These are phyloP conservation scores for Sylvilagus floridanus DNA, from an alignment of 2,797 vertebrate genomes.

Conservation along the genomic window DNA sequence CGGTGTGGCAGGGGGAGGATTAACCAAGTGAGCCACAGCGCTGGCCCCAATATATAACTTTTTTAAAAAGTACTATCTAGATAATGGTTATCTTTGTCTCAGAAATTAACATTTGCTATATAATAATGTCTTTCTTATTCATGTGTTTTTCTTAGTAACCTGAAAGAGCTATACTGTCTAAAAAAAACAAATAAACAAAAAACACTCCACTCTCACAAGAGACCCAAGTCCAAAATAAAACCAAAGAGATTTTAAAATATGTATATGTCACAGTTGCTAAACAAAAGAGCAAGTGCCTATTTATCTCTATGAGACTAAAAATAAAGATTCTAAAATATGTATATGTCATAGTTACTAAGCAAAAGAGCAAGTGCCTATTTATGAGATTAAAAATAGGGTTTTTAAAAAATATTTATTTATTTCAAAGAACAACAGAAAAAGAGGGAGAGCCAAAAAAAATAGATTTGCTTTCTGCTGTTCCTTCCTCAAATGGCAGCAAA, in stretches of 20 bases:
- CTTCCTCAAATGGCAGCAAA: too few relatives aligned
- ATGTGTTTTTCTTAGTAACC: background rate
- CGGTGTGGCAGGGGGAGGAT: too few relatives aligned
- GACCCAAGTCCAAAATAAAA: background rate
- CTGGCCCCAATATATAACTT: background rate
- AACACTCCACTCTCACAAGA: background rate
- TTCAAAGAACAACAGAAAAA: too few relatives aligned
- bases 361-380: background rate
- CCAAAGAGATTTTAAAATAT: background rate
- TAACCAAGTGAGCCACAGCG: too few relatives aligned
- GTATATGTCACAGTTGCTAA: background rate
- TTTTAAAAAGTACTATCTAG: background rate
- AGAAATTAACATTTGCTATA: constrained; percentile 13
- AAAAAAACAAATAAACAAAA: background rate
- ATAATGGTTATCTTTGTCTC: background rate
- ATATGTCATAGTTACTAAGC: background rate
- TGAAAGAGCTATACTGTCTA: background rate
- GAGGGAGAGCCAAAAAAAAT: too few relatives aligned
- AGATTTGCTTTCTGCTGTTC: too few relatives aligned
- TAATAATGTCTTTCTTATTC: background rate
- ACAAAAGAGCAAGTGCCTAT: background rate
- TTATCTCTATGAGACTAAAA: background rate
- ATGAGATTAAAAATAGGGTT: background rate
- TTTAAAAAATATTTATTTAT: too few relatives aligned
- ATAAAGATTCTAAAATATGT: background rate